A percentile compares a stretch with the other conserved stretches of the same genome.
phyloP scores from a whole-genome alignment of 2,888 invertebrate genomes.

The Pedicia rivosa region DNA sequence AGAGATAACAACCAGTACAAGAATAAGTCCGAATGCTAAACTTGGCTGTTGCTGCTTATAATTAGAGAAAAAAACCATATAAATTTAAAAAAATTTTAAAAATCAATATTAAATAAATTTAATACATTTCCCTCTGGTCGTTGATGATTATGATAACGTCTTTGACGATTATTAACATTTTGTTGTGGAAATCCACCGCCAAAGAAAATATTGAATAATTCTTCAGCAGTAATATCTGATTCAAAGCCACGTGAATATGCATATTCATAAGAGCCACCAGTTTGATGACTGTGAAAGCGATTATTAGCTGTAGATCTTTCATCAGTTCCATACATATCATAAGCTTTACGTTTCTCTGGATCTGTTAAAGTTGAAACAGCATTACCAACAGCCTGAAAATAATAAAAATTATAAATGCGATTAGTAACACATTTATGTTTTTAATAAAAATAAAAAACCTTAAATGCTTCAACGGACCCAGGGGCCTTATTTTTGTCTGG shows the following conservation, averaged over 20 bases:
- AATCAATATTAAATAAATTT: neutral
- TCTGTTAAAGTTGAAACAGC: slow-evolving; percentile 64
- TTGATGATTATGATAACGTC: slow-evolving; percentile 8
- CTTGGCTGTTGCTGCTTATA: slow-evolving; percentile 25
- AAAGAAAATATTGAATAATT: slow-evolving; percentile 97
- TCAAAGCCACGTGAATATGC: slow-evolving; percentile 79
- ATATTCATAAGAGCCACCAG: slow-evolving; percentile 13
- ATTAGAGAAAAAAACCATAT: neutral
- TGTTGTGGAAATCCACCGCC: slow-evolving; percentile 53
- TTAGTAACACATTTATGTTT: too few species aligned
- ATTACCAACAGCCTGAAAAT: slow-evolving; percentile 65
- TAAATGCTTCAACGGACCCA: slow-evolving; percentile 67
- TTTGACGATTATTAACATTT: slow-evolving; percentile 6
- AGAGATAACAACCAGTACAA: slow-evolving; percentile 80
- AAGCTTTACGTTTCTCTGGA: slow-evolving; percentile 53
- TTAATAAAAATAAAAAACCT: too few species aligned
- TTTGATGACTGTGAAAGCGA: slow-evolving; percentile 8
- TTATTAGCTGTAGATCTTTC: slow-evolving; percentile 1
- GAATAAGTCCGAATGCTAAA: slow-evolving; percentile 39
- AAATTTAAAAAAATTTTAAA: neutral
- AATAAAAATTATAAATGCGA: too few species aligned
- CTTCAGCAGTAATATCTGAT: slow-evolving; percentile 85
- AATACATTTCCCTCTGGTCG: slow-evolving; percentile 6
- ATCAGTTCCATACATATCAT: slow-evolving; percentile 51
- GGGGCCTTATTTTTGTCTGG: slow-evolving; percentile 74